Base-by-base conservation (phyloP, 2,888 invertebrate species). In the Chironomus riparius region DNA sequence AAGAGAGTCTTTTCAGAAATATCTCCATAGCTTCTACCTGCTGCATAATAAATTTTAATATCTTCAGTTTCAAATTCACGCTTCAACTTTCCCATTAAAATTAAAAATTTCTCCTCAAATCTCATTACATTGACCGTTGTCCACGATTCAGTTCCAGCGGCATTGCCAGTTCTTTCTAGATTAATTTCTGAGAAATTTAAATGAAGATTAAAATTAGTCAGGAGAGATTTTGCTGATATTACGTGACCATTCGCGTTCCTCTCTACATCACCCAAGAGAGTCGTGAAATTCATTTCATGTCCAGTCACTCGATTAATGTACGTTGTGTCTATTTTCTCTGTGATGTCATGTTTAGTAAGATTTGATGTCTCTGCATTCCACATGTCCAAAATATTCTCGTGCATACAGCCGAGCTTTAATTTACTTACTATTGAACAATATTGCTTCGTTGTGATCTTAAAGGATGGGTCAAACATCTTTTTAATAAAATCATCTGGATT, bases 21-120 rank as follows among this genome's bases (percentile, higher is more conserved):
- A 81, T 93, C 92, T n/a, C 89, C 91, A 83, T 91, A 93, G 82
- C 86, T 90, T 82, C 90, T 85, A 2, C 87, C 89, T 62, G 89
- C 85, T 78, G 86, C 86, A 82, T 88, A 90, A 81, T 85, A 88
- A 47, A 89, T 78, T 62, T 84, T 82, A 5, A 87, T 80, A 47
- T 85, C 83, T 68, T 83, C 78, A 79, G 79, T 79, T 81, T 82
- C 77, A 80, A 79, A 76, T 83, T 81, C 78, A 84, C 62, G 79
- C 80, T 79, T 82, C 76, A 77, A 81, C 80, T 69, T 3, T 48
- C 84, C 79, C 82, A 89, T 83, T 76, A 84, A 79, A 2, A 85
- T 79, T 78, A 88, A 80, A 82, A 87, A 90, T 77, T 85, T 82
- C n/a, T 82, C 80, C 84, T 91, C 91, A 90, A 90, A 91, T 77